Evolutionary conservation across 2,113 vertebrate species (phyloP).

Genomic region (Gallinago media): DNA sequence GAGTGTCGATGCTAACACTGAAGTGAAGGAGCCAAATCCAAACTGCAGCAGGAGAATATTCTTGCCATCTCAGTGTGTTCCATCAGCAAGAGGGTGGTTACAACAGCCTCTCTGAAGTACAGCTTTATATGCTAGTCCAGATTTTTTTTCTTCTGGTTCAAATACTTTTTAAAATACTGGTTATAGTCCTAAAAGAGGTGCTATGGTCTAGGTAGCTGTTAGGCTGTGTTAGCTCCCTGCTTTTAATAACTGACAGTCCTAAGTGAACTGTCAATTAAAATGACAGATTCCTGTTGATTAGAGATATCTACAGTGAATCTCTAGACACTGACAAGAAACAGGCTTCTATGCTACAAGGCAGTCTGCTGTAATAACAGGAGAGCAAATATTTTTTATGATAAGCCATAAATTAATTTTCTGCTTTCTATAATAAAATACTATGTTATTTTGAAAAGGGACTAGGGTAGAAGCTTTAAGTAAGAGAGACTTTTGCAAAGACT

Average conservation of each 20-base stretch:
- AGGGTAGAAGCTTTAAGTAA: not conserved
- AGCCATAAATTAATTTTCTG: not conserved
- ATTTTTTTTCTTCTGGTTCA: not conserved
- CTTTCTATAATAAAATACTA: not conserved
- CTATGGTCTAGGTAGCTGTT: not conserved
- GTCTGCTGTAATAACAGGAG: not conserved
- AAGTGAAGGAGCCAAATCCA: not conserved
- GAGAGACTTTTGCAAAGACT: not conserved
- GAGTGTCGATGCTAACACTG: not conserved
- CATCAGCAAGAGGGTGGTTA: not conserved
- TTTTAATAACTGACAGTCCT: not conserved
- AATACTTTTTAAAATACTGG: not conserved
- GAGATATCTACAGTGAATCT: not conserved
- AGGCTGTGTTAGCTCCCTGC: not conserved
- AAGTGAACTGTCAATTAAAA: slow-evolving; percentile 10
- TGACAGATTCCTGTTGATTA: not conserved
- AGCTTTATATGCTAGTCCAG: rapidly evolving
- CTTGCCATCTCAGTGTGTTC: not conserved
- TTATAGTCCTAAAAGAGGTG: not conserved
- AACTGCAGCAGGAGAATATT: not conserved
- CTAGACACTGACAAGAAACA: not conserved
- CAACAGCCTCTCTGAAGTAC: not conserved
- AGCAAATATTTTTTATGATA: not conserved
- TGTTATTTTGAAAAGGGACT: not conserved
- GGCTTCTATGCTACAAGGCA: not conserved